These are phyloP conservation scores for Puffinus mauretanicus DNA, from an alignment of 2,113 vertebrate genomes.

Conservation along the genomic window DNA sequence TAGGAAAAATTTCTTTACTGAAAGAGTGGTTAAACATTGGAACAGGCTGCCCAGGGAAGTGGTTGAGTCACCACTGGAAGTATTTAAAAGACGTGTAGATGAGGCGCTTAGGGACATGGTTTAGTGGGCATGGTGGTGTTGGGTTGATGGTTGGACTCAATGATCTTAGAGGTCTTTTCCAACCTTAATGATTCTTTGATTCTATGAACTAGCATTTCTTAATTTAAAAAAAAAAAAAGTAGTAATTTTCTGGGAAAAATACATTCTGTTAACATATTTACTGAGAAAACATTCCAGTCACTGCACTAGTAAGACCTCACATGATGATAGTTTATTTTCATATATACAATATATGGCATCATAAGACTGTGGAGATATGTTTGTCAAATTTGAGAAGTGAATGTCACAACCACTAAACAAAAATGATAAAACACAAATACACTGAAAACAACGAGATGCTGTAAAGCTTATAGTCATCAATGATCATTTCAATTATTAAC, in stretches of 20 bases:
- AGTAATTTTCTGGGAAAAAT: not conserved
- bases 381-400: not conserved
- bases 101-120: too few species aligned
- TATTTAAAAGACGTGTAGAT: too few species aligned
- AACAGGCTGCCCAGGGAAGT: too few species aligned
- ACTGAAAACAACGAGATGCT: not conserved
- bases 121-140: too few species aligned
- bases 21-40: too few species aligned
- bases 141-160: too few species aligned
- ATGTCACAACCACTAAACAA: not conserved
- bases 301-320: not conserved
- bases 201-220: not conserved
- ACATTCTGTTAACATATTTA: not conserved
- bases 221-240: not conserved
- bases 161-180: not conserved
- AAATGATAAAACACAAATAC: not conserved
- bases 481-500: not conserved
- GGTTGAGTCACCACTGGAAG: too few species aligned
- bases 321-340: conserved; percentile 5
- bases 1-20: too few species aligned
- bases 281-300: not conserved
- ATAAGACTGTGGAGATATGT: not conserved
- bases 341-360: not conserved
- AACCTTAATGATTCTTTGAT: not conserved
- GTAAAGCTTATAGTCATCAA: not conserved